Evolutionary conservation across 2,888 invertebrate genomes (phyloP).

Genomic region (Campopleginae sp.): DNA sequence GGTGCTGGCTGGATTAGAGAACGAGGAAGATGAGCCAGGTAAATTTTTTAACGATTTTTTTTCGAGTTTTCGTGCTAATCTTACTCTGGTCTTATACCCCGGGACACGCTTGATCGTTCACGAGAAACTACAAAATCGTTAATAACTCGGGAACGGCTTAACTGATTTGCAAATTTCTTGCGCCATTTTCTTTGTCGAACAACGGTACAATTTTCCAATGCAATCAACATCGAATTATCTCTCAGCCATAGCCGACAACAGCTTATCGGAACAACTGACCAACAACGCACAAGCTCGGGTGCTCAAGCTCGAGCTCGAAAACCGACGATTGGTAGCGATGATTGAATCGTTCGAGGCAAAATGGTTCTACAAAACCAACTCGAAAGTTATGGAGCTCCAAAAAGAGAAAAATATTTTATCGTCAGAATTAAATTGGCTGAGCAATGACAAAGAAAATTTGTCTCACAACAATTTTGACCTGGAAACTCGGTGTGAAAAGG

Average conservation of each 20-base stretch:
- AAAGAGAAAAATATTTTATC: slow-evolving; percentile 95
- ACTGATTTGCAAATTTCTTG: neutral
- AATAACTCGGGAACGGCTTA: neutral
- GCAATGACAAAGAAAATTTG: slow-evolving; percentile 90
- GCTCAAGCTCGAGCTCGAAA: slow-evolving; percentile 95
- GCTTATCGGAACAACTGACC: slow-evolving; percentile 95
- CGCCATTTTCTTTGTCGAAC: neutral
- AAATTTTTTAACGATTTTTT: neutral
- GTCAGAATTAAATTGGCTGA: slow-evolving; percentile 93
- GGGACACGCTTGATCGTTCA: neutral
- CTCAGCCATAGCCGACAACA: slow-evolving; percentile 87
- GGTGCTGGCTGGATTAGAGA: slow-evolving; percentile 85
- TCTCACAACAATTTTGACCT: slow-evolving; percentile 91
- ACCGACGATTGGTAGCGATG: slow-evolving; percentile 92
- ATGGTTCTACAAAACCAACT: slow-evolving; percentile 92
- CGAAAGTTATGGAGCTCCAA: slow-evolving; percentile 93
- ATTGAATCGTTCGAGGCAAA: slow-evolving; percentile 93
- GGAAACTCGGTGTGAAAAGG: slow-evolving; percentile 92
- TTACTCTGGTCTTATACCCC: neutral
- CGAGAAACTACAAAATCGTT: neutral
- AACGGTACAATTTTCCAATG: neutral
- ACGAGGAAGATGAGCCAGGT: slow-evolving; percentile 87
- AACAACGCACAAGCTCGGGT: slow-evolving; percentile 95
- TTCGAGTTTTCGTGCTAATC: slow-evolving; percentile 84
- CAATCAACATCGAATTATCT: neutral